Conservation (phyloP, 2,113 vertebrate species). For the Ceuthmochares aereus region DNA sequence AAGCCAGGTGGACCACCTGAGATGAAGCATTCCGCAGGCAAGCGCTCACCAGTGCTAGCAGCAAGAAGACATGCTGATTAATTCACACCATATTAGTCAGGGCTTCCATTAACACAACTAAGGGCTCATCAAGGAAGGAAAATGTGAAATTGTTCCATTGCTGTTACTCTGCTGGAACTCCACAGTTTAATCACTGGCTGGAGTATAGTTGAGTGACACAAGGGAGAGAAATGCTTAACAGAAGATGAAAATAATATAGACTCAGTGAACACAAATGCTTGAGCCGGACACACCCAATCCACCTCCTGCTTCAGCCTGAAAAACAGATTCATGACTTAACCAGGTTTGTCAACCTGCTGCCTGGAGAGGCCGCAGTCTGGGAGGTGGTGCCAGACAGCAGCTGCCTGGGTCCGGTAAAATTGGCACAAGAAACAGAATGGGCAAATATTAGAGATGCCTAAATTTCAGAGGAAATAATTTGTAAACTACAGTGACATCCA, state of each 20-base stretch:
- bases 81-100: slow-evolving; percentile 44
- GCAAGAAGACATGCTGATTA: slow-evolving; percentile 42
- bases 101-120: slow-evolving; percentile 57
- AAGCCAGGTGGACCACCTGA: slow-evolving; percentile 52
- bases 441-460: neutral
- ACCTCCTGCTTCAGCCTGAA: neutral
- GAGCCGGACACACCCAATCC: neutral
- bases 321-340: neutral
- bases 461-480: neutral
- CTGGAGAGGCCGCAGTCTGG: slow-evolving; percentile 14
- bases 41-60: slow-evolving; percentile 25
- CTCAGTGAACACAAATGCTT: slow-evolving; percentile 35
- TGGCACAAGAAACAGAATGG: neutral
- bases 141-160: slow-evolving; percentile 55
- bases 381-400: slow-evolving; percentile 1
- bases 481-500: neutral
- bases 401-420: neutral
- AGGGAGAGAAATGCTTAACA: slow-evolving; percentile 48
- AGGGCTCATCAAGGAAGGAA: slow-evolving; percentile 53
- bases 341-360: slow-evolving; percentile 36
- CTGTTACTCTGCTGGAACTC: slow-evolving; percentile 31
- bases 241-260: slow-evolving; percentile 36
- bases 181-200: slow-evolving; percentile 47
- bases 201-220: slow-evolving; percentile 36
- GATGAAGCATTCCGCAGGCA: neutral